Evolutionary conservation across 2,888 invertebrate genomes (phyloP).

Genomic region (Agonopterix subpropinquella): DNA sequence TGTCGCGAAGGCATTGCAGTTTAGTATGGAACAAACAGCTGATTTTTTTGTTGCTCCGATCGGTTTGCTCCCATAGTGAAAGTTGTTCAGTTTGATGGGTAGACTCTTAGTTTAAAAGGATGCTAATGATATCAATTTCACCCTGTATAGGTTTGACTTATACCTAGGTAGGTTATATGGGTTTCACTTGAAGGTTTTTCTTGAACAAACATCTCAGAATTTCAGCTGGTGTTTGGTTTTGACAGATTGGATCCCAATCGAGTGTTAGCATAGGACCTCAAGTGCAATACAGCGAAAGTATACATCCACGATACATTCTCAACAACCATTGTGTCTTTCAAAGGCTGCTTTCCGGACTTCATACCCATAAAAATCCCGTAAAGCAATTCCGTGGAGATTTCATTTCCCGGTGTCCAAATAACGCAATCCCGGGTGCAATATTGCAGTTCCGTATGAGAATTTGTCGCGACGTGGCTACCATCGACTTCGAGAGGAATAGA

Average conservation of each 20-base stretch:
- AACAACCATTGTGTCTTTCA: background rate
- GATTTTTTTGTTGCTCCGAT: too few relatives aligned
- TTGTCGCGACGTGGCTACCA: background rate
- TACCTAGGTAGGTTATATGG: too few relatives aligned
- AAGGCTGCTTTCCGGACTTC: background rate
- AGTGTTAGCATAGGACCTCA: constrained; percentile 1
- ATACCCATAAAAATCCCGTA: constrained; percentile 4
- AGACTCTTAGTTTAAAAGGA: too few relatives aligned
- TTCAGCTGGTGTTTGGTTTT: background rate
- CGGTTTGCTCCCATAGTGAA: too few relatives aligned
- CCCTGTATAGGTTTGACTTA: too few relatives aligned
- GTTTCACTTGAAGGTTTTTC: too few relatives aligned
- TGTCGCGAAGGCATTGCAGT: too few relatives aligned
- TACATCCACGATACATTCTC: constrained; percentile 1
- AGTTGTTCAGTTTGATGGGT: too few relatives aligned
- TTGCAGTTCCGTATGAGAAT: constrained; percentile 8
- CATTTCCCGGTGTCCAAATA: constrained; percentile 9
- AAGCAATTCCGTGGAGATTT: constrained; percentile 4
- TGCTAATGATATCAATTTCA: too few relatives aligned
- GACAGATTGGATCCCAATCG: background rate
- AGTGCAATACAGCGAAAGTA: background rate
- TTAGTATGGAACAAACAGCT: too few relatives aligned
- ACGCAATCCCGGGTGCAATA: constrained; percentile 7
- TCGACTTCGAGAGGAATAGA: too few relatives aligned
- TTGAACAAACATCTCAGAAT: background rate